Evolutionary conservation across 1,140 invertebrate species (phyloP).

Genomic region (Varroa destructor): DNA sequence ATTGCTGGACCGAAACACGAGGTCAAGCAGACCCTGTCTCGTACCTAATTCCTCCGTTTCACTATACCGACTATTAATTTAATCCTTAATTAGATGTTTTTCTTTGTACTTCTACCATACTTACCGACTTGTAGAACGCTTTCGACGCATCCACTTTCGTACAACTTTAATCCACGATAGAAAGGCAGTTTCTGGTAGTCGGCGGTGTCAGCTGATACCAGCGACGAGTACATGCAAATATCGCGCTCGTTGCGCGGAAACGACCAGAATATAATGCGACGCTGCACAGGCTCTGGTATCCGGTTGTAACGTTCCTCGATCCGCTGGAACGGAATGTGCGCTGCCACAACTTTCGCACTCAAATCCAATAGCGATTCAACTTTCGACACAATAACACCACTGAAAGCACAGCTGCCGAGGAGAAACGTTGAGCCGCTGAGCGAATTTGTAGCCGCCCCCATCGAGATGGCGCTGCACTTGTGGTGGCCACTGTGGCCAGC

Average conservation of each 20-base stretch:
- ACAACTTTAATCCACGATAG: conserved; percentile 64
- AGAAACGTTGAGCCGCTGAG: too few relatives aligned
- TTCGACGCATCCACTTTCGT: conserved; percentile 62
- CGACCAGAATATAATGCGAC: conserved; percentile 71
- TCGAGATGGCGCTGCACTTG: too few relatives aligned
- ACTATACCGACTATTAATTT: too few relatives aligned
- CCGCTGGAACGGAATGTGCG: conserved; percentile 66
- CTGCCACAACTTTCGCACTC: conserved; percentile 64
- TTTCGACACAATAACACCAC: too few relatives aligned
- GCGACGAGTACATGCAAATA: conserved; percentile 75
- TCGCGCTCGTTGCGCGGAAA: conserved; percentile 70
- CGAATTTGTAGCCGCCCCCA: too few relatives aligned
- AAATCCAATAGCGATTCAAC: conserved; percentile 57
- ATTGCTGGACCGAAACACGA: too few relatives aligned
- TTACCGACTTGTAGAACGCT: conserved; percentile 76
- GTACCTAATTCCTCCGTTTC: too few relatives aligned
- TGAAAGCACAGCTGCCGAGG: too few relatives aligned
- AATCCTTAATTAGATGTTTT: neutral
- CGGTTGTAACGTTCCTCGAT: conserved; percentile 71
- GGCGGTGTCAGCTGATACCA: conserved; percentile 43
- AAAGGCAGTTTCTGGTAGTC: conserved; percentile 66
- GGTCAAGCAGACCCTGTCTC: too few relatives aligned
- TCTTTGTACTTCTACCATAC: conserved; percentile 39
- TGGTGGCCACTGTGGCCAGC: too few relatives aligned
- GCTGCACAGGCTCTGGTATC: conserved; percentile 72